A percentile compares a stretch with the other conserved stretches of the same genome.
phyloP scores from a whole-genome alignment of 2,113 vertebrate species.

The Pagrus major region DNA sequence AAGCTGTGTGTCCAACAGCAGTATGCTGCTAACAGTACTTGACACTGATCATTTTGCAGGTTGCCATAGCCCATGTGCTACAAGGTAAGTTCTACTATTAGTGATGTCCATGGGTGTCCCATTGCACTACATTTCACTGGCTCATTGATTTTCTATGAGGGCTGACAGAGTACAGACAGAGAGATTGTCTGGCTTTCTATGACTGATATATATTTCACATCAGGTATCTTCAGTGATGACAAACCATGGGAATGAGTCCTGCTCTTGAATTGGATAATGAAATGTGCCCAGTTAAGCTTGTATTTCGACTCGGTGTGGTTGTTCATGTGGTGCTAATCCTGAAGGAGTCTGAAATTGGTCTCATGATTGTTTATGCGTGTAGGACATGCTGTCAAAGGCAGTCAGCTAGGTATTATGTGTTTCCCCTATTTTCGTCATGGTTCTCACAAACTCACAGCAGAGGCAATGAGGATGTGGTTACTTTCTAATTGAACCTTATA shows the following conservation, averaged over 20 bases:
- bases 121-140: constrained; percentile 69
- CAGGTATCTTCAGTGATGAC: constrained; percentile 12
- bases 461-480: constrained; percentile 46
- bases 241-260: background rate
- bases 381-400: background rate
- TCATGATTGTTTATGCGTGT: constrained; percentile 1
- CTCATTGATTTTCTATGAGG: constrained; percentile 77
- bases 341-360: constrained; percentile 18
- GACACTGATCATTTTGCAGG: constrained; percentile 37
- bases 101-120: constrained; percentile 58
- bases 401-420: constrained; percentile 8
- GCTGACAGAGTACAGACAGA: constrained; percentile 58
- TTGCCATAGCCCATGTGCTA: constrained; percentile 35
- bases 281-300: constrained; percentile 23
- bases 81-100: constrained; percentile 57
- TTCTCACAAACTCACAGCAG: constrained; percentile 16
- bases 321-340: constrained; percentile 10
- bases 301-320: background rate
- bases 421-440: constrained; percentile 16
- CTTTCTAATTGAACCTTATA: background rate
- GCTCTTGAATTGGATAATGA: constrained; percentile 32
- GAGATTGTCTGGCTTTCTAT: constrained; percentile 33
- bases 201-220: constrained; percentile 36
- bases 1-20: constrained; percentile 2
- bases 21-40: background rate